A percentile compares a stretch with the other conserved stretches of the same genome.
These are phyloP conservation scores for Acanthurus lineatus DNA, from an alignment of 2,797 vertebrate genomes.

Conservation along the genomic window DNA sequence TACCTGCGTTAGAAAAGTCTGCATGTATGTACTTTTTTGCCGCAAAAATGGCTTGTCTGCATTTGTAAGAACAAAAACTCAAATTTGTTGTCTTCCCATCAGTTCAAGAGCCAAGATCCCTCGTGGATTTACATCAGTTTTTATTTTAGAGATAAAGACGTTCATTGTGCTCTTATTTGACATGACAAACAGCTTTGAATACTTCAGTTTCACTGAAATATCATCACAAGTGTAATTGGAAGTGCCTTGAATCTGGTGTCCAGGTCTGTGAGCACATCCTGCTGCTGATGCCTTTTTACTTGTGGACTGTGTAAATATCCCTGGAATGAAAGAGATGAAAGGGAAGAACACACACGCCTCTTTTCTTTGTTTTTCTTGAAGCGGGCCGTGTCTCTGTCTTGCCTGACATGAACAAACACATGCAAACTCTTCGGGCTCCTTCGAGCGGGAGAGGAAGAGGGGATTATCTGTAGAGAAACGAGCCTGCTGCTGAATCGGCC, in stretches of 20 bases:
- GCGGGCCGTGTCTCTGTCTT: neutral
- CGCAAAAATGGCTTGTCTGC: neutral
- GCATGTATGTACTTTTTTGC: too few species aligned
- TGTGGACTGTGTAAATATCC: slow-evolving; percentile 2
- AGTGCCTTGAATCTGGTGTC: neutral
- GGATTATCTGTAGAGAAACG: slow-evolving; percentile 33
- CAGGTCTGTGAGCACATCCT: neutral
- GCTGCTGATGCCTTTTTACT: neutral
- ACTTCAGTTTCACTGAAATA: neutral
- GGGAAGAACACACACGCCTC: neutral
- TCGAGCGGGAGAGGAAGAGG: slow-evolving; percentile 11
- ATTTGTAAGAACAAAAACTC: neutral
- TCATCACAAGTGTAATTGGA: neutral
- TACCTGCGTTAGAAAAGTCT: too few species aligned
- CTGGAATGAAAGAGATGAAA: slow-evolving; percentile 28
- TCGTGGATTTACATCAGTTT: neutral
- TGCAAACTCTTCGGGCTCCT: slow-evolving; percentile 16
- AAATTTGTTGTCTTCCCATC: neutral
- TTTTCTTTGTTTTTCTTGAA: slow-evolving; percentile 33
- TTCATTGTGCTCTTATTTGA: neutral
- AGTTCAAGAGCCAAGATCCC: neutral
- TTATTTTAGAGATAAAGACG: too few species aligned
- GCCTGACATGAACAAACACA: slow-evolving; percentile 16
- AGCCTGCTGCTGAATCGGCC: slow-evolving; percentile 33
- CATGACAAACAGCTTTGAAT: neutral